Evolutionary conservation across 2,113 vertebrate species (phyloP).

Genomic region (Strigops habroptila): DNA sequence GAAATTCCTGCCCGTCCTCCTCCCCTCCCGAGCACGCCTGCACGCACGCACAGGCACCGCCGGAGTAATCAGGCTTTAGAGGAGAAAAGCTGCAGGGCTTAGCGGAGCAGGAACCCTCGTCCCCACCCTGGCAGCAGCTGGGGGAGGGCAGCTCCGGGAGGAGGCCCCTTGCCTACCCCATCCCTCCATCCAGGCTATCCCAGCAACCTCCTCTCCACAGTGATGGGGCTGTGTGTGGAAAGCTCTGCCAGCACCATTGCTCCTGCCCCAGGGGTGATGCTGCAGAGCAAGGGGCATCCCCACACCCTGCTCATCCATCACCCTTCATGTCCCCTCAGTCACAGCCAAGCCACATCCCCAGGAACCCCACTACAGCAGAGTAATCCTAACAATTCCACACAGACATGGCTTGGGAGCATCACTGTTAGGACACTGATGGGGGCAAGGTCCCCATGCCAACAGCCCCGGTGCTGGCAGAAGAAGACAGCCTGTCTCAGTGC

Average conservation of each 20-base stretch:
- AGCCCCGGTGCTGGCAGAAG: not conserved
- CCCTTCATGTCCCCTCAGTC: accelerated
- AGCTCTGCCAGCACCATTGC: not conserved
- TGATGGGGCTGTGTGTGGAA: accelerated
- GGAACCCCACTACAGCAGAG: not conserved
- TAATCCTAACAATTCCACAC: not conserved
- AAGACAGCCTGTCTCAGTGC: not conserved
- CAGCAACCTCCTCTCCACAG: not conserved
- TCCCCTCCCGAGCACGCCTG: slow-evolving; percentile 6
- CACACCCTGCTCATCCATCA: not conserved
- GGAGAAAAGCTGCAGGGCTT: slow-evolving; percentile 68
- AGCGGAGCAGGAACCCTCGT: slow-evolving; percentile 48
- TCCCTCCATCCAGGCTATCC: not conserved
- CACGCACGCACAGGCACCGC: slow-evolving; percentile 46
- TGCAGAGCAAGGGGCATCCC: not conserved
- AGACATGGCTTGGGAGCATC: not conserved
- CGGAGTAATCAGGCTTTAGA: slow-evolving; percentile 68
- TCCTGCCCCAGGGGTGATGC: not conserved
- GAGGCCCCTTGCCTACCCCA: not conserved
- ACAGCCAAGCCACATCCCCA: not conserved
- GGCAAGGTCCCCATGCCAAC: not conserved
- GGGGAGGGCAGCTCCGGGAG: not conserved
- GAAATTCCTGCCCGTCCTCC: slow-evolving; percentile 52
- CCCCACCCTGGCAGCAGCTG: slow-evolving; percentile 13
- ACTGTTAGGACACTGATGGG: not conserved